Conservation (phyloP, 2,888 invertebrate species). For the Scaeva pyrastri region DNA sequence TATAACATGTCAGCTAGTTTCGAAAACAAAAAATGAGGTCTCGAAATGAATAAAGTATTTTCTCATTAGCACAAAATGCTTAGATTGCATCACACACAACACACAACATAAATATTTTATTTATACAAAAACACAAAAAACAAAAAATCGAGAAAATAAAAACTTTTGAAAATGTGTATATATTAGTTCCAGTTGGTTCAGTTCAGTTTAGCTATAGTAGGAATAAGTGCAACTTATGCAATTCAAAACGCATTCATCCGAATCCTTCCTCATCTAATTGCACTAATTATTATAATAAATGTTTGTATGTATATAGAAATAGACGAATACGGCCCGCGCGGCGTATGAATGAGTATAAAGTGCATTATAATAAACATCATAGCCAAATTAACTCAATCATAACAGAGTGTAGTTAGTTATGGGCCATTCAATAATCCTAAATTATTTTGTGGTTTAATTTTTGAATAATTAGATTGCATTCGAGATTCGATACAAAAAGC, state of each 20-base stretch:
- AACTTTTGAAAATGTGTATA: constrained; percentile 35
- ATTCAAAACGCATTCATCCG: constrained; percentile 63
- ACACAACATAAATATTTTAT: constrained; percentile 67
- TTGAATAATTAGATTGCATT: constrained; percentile 82
- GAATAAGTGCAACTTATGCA: constrained; percentile 60
- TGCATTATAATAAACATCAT: constrained; percentile 4
- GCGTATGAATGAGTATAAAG: background rate
- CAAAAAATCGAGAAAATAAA: constrained; percentile 1
- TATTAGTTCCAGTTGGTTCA: constrained; percentile 55
- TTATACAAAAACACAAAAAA: constrained; percentile 28
- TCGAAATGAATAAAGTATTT: constrained; percentile 73
- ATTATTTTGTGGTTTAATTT: constrained; percentile 81
- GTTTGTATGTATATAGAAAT: constrained; percentile 13
- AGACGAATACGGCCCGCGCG: too few species aligned
- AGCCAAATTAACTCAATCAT: constrained; percentile 25
- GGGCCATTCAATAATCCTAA: constrained; percentile 77
- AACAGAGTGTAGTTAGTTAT: constrained; percentile 10
- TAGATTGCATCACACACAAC: constrained; percentile 55
- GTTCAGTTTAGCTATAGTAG: constrained; percentile 13
- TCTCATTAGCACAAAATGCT: constrained; percentile 72
- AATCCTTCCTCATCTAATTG: constrained; percentile 71
- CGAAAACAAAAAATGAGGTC: constrained; percentile 53
- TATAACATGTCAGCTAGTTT: constrained; percentile 18
- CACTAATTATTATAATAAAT: constrained; percentile 54
- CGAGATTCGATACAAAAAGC: constrained; percentile 55